A percentile compares a stretch with the other conserved stretches of the same genome.
phyloP scores from a whole-genome alignment of 2,113 vertebrate genomes.

The Perognathus longimembris region DNA sequence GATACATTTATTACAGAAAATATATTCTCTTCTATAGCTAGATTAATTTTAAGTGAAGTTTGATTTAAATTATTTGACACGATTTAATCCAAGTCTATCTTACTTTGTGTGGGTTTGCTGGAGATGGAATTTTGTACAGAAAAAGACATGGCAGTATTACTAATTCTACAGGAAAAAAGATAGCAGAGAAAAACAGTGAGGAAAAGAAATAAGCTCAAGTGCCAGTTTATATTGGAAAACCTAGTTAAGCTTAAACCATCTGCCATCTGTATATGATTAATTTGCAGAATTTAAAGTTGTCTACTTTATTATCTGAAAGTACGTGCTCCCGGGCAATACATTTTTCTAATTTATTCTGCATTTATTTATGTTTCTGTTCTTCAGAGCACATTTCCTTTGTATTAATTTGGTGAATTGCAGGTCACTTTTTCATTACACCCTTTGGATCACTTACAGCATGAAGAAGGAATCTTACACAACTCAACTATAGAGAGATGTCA shows the following conservation, averaged over 20 bases:
- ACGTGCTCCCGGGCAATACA: not conserved
- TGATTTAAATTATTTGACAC: conserved; percentile 14
- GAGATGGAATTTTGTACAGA: not conserved
- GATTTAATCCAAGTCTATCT: not conserved
- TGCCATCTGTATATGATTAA: conserved; percentile 23
- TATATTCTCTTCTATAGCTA: not conserved
- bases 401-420: conserved; percentile 23
- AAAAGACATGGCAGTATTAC: not conserved
- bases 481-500: conserved; percentile 53
- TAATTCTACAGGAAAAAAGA: not conserved
- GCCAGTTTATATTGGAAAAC: not conserved
- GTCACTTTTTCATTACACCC: conserved; percentile 40
- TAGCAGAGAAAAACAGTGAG: not conserved
- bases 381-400: conserved; percentile 49
- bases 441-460: conserved; percentile 53
- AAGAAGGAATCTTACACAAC: not conserved
- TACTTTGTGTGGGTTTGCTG: not conserved
- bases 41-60: not conserved
- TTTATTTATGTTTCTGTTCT: conserved; percentile 52
- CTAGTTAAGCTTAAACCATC: not conserved
- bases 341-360: conserved; percentile 42
- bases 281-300: conserved; percentile 49
- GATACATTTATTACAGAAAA: conserved; percentile 31
- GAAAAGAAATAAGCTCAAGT: not conserved
- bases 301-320: conserved; percentile 17